A percentile compares a stretch with the other conserved stretches of the same genome.
Conservation (phyloP, 2,113 vertebrate genomes). For the Equus przewalskii region DNA sequence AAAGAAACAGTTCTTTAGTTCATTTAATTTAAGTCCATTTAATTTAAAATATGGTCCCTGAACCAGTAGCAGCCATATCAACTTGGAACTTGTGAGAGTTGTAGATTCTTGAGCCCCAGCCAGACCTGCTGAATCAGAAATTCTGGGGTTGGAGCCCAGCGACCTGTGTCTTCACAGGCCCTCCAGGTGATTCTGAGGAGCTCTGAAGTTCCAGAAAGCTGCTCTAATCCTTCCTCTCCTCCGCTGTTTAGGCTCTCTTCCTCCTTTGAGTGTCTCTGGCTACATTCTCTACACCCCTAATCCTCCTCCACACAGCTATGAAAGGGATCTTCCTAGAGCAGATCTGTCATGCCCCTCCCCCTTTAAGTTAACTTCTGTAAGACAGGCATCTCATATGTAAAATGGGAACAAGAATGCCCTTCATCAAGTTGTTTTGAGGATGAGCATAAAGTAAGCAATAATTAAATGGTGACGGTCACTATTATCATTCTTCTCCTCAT, state of each 20-base stretch:
- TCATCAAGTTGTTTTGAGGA: not conserved
- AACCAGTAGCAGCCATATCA: not conserved
- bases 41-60: not conserved
- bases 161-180: not conserved
- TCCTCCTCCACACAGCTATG: not conserved
- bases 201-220: not conserved
- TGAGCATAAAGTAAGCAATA: not conserved
- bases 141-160: not conserved
- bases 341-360: not conserved
- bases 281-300: not conserved
- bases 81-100: not conserved
- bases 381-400: not conserved
- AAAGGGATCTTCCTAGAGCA: not conserved
- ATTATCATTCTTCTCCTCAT: not conserved
- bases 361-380: not conserved
- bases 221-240: not conserved
- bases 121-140: not conserved
- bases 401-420: not conserved
- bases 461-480: not conserved
- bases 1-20: slow-evolving; percentile 38
- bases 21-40: not conserved
- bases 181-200: not conserved
- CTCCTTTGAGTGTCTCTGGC: not conserved
- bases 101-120: not conserved
- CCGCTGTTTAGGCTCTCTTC: not conserved